Conservation (phyloP, 2,113 vertebrate genomes). For the Dipodomys merriami region DNA sequence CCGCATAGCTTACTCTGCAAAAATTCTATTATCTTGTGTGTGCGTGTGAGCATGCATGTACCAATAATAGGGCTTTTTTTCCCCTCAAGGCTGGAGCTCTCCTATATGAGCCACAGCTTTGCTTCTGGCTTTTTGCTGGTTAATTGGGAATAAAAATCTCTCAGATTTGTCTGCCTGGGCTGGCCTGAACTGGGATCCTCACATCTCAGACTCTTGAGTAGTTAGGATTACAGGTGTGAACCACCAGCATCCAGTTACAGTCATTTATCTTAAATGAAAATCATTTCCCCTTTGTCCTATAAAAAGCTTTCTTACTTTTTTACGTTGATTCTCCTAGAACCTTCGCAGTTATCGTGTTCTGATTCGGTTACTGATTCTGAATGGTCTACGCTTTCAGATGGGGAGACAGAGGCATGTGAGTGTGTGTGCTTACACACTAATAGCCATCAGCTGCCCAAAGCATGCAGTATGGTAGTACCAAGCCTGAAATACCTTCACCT, state of each 20-base stretch:
- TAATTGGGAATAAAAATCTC: too few relatives aligned
- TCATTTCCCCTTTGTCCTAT: background rate
- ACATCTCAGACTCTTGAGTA: too few relatives aligned
- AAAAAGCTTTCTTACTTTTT: background rate
- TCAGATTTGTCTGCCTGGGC: too few relatives aligned
- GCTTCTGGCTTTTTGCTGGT: too few relatives aligned
- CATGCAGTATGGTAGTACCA: background rate
- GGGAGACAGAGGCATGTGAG: background rate
- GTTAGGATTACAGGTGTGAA: too few relatives aligned
- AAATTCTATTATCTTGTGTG: too few relatives aligned
- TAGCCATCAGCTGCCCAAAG: slow-evolving; percentile 21
- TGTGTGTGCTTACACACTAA: background rate
- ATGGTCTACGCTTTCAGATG: background rate
- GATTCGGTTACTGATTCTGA: slow-evolving; percentile 30
- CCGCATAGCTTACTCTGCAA: background rate
- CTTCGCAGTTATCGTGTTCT: slow-evolving; percentile 13
- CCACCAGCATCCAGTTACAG: background rate
- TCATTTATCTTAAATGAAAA: slow-evolving; percentile 19
- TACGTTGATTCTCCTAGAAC: background rate
- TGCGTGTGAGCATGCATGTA: too few relatives aligned
- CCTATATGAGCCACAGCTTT: too few relatives aligned
- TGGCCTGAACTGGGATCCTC: too few relatives aligned
- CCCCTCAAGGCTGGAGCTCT: too few relatives aligned
- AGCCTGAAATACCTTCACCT: slow-evolving; percentile 5
- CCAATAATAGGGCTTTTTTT: too few relatives aligned